Percentiles rank a stretch among this genome's conserved stretches.
These are phyloP conservation scores for Drosophila pseudoobscura DNA, from an alignment of 1,140 invertebrate species.

Conservation along the genomic window DNA sequence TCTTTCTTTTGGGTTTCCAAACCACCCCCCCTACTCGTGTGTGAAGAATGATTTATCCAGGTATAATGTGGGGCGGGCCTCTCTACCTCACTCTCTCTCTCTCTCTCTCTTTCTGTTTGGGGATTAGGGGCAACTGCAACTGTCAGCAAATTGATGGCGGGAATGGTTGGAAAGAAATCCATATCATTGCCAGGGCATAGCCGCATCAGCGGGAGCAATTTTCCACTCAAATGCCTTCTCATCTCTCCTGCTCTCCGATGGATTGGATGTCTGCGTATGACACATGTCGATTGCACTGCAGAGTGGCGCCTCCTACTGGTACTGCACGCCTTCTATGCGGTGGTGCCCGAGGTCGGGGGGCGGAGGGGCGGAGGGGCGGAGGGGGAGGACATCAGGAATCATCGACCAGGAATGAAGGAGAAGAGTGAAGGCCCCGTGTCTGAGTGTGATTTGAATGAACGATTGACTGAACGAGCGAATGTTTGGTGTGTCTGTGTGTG, in stretches of 20 bases:
- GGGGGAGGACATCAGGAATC: constrained; percentile 41
- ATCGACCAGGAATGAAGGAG: constrained; percentile 28
- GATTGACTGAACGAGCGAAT: constrained; percentile 43
- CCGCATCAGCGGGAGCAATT: constrained; percentile 65
- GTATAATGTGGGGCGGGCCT: constrained; percentile 10
- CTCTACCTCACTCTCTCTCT: constrained; percentile 5
- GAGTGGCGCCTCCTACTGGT: constrained; percentile 49
- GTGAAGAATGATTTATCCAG: constrained; percentile 53
- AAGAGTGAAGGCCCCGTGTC: constrained; percentile 31
- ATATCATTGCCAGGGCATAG: constrained; percentile 56
- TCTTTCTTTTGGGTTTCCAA: constrained; percentile 10
- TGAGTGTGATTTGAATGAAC: constrained; percentile 59
- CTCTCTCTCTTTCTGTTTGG: neutral
- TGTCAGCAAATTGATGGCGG: constrained; percentile 67
- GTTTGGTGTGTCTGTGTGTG: constrained; percentile 23
- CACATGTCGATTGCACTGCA: constrained; percentile 66
- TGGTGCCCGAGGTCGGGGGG: constrained; percentile 1
- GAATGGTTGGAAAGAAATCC: constrained; percentile 54
- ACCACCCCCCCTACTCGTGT: neutral
- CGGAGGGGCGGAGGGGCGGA: neutral
- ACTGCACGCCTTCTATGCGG: neutral
- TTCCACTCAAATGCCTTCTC: constrained; percentile 64
- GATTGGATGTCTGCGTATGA: constrained; percentile 60
- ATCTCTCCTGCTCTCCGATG: neutral
- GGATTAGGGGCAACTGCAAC: constrained; percentile 60